phyloP scores from a whole-genome alignment of 2,888 invertebrate species.

The Periphyllus acericola region DNA sequence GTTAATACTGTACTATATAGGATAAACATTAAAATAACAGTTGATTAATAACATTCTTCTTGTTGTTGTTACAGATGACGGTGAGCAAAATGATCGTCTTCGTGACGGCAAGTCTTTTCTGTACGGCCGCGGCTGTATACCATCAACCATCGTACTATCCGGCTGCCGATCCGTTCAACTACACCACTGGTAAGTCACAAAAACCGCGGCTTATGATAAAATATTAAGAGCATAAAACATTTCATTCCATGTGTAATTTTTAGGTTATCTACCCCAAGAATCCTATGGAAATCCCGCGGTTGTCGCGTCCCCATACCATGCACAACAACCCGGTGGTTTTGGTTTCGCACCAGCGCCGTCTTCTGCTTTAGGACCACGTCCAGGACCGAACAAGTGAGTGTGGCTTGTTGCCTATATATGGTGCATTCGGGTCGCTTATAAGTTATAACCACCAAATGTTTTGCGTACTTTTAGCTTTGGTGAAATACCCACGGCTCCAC shows the following conservation, averaged over 20 bases:
- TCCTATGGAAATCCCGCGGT: conserved; percentile 27
- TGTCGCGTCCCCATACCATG: conserved; percentile 4
- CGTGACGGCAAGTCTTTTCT: conserved; percentile 36
- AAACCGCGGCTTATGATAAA: neutral
- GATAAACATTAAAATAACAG: too few species aligned
- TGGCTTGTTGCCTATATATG: neutral
- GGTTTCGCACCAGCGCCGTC: neutral
- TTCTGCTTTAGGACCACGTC: conserved; percentile 41
- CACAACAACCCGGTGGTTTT: neutral
- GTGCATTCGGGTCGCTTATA: neutral
- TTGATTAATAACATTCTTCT: neutral
- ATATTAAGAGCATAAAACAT: neutral
- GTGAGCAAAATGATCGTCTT: conserved; percentile 44
- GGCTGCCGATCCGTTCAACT: conserved; percentile 36
- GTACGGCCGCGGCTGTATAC: conserved; percentile 45
- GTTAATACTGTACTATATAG: too few species aligned
- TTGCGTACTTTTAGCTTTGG: conserved; percentile 52
- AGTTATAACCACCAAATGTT: neutral
- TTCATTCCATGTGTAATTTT: neutral
- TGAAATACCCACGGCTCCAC: conserved; percentile 61
- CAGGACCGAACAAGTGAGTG: conserved; percentile 55
- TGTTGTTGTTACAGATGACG: conserved; percentile 46
- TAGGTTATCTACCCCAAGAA: conserved; percentile 39
- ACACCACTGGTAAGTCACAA: conserved; percentile 16
- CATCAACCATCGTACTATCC: conserved; percentile 33